These are phyloP conservation scores for Miniopterus natalensis DNA, from an alignment of 2,113 vertebrate genomes.

Conservation along the genomic window DNA sequence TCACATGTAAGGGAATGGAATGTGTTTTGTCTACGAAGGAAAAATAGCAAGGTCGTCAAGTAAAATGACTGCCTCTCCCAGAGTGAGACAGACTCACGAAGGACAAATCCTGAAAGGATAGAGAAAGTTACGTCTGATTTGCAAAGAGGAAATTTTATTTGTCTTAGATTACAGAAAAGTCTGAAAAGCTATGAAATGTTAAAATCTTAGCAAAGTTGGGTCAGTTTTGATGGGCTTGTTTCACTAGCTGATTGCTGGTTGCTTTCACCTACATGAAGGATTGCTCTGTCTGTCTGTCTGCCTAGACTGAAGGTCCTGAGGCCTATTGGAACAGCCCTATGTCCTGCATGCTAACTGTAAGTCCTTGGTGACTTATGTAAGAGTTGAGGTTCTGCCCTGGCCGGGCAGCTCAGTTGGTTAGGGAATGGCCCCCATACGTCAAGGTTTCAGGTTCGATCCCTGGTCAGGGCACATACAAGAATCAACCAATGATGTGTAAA, in stretches of 20 bases:
- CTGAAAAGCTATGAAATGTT: background rate
- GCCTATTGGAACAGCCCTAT: background rate
- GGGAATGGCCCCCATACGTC: too few relatives aligned
- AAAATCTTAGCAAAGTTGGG: background rate
- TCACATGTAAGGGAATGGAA: background rate
- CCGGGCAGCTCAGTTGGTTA: too few relatives aligned
- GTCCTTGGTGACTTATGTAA: background rate
- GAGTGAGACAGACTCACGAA: constrained; percentile 23
- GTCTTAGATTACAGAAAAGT: background rate
- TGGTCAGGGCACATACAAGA: too few relatives aligned
- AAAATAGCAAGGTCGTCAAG: background rate
- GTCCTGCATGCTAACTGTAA: background rate
- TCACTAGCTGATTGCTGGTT: background rate
- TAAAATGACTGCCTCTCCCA: background rate
- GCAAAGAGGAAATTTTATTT: constrained; percentile 9
- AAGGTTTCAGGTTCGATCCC: too few relatives aligned
- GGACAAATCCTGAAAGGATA: background rate
- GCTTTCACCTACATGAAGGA: background rate
- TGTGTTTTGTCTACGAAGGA: background rate
- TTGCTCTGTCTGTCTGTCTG: background rate
- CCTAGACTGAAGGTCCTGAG: background rate
- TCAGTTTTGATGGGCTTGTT: background rate
- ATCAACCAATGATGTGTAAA: too few relatives aligned
- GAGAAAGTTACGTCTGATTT: background rate
- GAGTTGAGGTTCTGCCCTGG: background rate